Base-by-base conservation (phyloP, 1,140 invertebrate genomes). In the Trachymyrmex septentrionalis region DNA sequence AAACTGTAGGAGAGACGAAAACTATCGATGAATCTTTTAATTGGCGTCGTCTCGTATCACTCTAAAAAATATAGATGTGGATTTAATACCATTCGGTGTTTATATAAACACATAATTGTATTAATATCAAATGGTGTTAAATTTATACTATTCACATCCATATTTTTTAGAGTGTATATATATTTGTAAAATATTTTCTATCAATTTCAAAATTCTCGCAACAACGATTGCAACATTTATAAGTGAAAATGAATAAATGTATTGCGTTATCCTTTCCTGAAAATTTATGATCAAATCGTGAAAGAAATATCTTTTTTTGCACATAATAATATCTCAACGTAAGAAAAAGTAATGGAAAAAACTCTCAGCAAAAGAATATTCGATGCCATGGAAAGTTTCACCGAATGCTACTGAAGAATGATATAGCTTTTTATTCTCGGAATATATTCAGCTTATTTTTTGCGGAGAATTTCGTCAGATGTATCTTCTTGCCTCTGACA, bases 401-500 rank as follows among this genome's bases (percentile, higher is more conserved):
- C n/a, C 48, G 48, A 44, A 30, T 14, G n/a, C 21, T 27, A 27
- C n/a, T 2, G 6, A 55, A n/a, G 55, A 24, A 38, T 7, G 30
- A 69, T 44, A 14, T 16, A 64, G 38, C 57, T 34, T 59, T 63
- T 19, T 19, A 34, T 34, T 44, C 64, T 67, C 50, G 16, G 10
- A 21, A n/a, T 44, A n/a, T 7, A 24, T 38, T 53, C 24, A 16
- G 12, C 53, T 78, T 34, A 34, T 9, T 64, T 77, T 66, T 67
- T 34, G 0, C 12, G 63, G n/a, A 67, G 10, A n/a, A 16, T 14
- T 9, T 76, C 38, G 16, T 53, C 24, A 27, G 10, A 16, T 7
- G 55, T 76, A 38, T 78, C 30, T 50, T 67, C 14, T 53, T 66
- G 48, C 61, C 59, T 78, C 73, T 55, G 81, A 76, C 59, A 21